Evolutionary conservation across 2,113 vertebrate genomes (phyloP).

Genomic region (Sapayoa aenigma): DNA sequence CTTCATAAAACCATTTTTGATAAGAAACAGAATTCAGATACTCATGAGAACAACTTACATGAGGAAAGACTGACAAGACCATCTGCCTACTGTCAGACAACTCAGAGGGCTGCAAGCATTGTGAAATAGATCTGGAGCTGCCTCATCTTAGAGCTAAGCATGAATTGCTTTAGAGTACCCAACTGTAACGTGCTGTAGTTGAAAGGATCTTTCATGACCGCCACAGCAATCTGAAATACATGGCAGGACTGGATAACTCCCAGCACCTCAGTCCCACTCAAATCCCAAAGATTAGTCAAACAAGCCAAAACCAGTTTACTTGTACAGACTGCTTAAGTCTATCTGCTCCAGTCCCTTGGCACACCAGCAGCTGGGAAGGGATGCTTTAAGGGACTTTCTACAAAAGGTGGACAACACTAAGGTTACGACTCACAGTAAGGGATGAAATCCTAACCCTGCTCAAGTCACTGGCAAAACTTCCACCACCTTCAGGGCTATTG

Average conservation of each 20-base stretch:
- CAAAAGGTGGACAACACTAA: neutral
- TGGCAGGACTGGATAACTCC: neutral
- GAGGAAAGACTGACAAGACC: neutral
- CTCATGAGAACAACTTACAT: neutral
- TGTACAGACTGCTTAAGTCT: neutral
- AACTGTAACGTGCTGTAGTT: accelerated
- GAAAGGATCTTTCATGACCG: neutral
- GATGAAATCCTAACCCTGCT: neutral
- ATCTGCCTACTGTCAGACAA: neutral
- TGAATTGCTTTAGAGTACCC: neutral
- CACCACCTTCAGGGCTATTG: neutral
- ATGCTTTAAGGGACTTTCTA: neutral
- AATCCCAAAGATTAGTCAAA: neutral
- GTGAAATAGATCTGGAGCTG: neutral
- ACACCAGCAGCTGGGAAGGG: neutral
- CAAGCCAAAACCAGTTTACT: neutral
- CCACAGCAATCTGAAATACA: neutral
- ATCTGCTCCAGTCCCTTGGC: neutral
- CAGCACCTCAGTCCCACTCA: neutral
- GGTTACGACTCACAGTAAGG: neutral
- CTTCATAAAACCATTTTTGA: neutral
- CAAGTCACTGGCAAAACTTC: neutral
- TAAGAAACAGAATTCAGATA: neutral
- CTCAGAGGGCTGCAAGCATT: neutral
- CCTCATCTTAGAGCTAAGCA: neutral